Conservation (phyloP, 2,113 vertebrate species). For the Nothoprocta perdicaria region DNA sequence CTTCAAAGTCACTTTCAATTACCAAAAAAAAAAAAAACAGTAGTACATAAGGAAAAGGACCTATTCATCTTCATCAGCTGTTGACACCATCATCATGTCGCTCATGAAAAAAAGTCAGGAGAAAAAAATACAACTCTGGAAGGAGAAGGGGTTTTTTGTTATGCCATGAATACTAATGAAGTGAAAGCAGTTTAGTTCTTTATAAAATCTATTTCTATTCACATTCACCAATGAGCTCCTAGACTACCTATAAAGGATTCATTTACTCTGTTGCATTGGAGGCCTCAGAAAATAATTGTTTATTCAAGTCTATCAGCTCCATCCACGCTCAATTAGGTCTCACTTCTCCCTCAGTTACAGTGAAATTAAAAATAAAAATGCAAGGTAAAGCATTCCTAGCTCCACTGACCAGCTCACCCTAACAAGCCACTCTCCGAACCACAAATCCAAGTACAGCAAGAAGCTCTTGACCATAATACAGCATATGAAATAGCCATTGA, state of each 20-base stretch:
- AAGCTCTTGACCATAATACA: background rate
- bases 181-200: slow-evolving; percentile 64
- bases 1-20: slow-evolving; percentile 67
- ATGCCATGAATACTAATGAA: slow-evolving; percentile 79
- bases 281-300: slow-evolving; percentile 71
- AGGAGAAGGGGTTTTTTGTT: slow-evolving; percentile 48
- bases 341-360: slow-evolving; percentile 50
- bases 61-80: slow-evolving; percentile 81
- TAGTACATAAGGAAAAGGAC: slow-evolving; percentile 56
- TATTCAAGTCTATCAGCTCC: slow-evolving; percentile 67
- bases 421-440: slow-evolving; percentile 34
- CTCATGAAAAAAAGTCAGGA: slow-evolving; percentile 74
- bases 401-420: slow-evolving; percentile 2
- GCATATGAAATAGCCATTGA: background rate
- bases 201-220: slow-evolving; percentile 73
- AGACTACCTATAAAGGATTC: slow-evolving; percentile 57
- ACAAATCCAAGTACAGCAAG: background rate
- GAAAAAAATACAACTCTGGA: slow-evolving; percentile 61
- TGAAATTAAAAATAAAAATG: slow-evolving; percentile 69
- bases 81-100: slow-evolving; percentile 79
- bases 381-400: slow-evolving; percentile 53
- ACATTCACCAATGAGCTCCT: slow-evolving; percentile 70
- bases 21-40: background rate
- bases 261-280: slow-evolving; percentile 62
- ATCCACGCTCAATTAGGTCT: slow-evolving; percentile 66